These are phyloP conservation scores for Phyllotreta striolata DNA, from an alignment of 2,888 invertebrate species.

Conservation along the genomic window DNA sequence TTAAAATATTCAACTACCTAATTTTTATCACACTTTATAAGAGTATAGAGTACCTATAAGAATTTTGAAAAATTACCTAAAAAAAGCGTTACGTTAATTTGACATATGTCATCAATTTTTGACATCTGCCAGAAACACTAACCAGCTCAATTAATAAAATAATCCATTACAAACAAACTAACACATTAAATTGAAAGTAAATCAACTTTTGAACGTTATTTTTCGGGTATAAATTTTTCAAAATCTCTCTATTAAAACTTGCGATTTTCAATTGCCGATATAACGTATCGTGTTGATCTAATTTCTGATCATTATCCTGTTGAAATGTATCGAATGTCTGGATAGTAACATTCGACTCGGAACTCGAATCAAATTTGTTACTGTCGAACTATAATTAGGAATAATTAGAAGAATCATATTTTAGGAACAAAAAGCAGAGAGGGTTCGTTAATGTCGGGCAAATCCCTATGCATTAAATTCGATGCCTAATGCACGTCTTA, in stretches of 20 bases:
- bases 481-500: constrained; percentile 45
- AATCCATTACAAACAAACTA: too few species aligned
- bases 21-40: not conserved
- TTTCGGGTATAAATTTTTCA: too few species aligned
- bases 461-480: constrained; percentile 43
- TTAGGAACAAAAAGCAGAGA: constrained; percentile 48
- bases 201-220: too few species aligned
- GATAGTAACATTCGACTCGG: constrained; percentile 43
- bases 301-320: constrained; percentile 9
- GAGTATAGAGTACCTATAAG: not conserved
- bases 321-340: constrained; percentile 4
- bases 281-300: not conserved
- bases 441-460: constrained; percentile 46
- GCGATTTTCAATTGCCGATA: too few species aligned
- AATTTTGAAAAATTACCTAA: too few species aligned
- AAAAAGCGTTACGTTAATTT: too few species aligned
- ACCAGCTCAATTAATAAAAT: too few species aligned
- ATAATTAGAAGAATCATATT: constrained; percentile 57
- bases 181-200: too few species aligned
- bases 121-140: too few species aligned
- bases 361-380: constrained; percentile 48
- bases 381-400: constrained; percentile 52
- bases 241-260: constrained; percentile 1
- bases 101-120: too few species aligned
- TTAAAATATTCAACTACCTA: not conserved